Percentiles rank a stretch among this genome's conserved stretches.
Evolutionary conservation across 92 coral and sea anemone species (phyloP).

Genomic region (Palythoa grandiflora): DNA sequence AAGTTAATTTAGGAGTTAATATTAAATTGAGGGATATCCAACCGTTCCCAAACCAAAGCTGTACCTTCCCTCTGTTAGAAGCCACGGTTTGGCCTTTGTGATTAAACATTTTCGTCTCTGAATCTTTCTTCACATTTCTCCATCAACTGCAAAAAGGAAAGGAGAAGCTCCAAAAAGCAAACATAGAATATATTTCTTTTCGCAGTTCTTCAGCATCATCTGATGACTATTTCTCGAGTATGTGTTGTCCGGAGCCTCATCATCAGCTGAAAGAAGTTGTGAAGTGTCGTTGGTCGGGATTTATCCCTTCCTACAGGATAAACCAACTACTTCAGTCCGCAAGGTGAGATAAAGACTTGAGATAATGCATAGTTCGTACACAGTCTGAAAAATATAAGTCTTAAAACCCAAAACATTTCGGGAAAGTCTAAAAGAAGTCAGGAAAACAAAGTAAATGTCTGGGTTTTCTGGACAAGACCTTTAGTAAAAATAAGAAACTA

Average conservation of each 20-base stretch:
- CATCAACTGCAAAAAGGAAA: too few species aligned
- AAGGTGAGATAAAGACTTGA: conserved; percentile 62
- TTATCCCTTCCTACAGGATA: conserved; percentile 70
- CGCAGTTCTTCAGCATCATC: conserved; percentile 74
- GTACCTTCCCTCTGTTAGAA: too few species aligned
- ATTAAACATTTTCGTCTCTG: too few species aligned
- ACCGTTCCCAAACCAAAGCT: too few species aligned
- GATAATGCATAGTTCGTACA: not conserved
- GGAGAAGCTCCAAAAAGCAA: too few species aligned
- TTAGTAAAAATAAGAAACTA: too few species aligned
- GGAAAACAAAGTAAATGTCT: too few species aligned
- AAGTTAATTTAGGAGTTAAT: too few species aligned
- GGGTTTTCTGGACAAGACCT: too few species aligned
- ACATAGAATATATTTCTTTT: not conserved
- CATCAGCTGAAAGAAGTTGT: conserved; percentile 47
- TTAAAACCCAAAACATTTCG: not conserved
- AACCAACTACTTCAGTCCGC: conserved; percentile 70
- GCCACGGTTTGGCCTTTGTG: too few species aligned
- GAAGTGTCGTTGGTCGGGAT: conserved; percentile 88
- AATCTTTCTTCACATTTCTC: too few species aligned
- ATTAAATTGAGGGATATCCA: too few species aligned
- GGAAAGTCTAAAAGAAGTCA: not conserved
- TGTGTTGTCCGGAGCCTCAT: conserved; percentile 87
- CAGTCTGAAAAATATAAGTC: not conserved
- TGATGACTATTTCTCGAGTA: conserved; percentile 79